phyloP scores from a whole-genome alignment of 2,113 vertebrate genomes.

The Dicaeum eximium region DNA sequence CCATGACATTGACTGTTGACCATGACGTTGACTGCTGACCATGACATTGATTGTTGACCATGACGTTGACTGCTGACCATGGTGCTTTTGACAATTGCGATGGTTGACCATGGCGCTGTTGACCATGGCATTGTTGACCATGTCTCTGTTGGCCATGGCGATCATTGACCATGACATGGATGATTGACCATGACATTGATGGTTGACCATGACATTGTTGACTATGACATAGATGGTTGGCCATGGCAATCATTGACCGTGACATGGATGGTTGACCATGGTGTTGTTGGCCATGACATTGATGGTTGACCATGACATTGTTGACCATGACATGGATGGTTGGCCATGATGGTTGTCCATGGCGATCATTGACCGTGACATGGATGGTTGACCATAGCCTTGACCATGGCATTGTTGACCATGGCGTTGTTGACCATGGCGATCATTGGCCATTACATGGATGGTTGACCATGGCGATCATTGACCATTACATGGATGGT shows the following conservation, averaged over 20 bases:
- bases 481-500: no score
- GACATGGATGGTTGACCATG: not conserved
- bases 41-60: not conserved
- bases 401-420: not conserved
- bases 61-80: rapidly evolving
- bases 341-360: not conserved
- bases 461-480: no score
- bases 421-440: rapidly evolving
- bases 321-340: rapidly evolving
- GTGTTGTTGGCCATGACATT: rapidly evolving
- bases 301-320: not conserved
- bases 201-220: no score
- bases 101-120: not conserved
- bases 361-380: rapidly evolving
- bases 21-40: not conserved
- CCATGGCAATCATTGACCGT: not conserved
- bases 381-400: no score
- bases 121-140: no score
- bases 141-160: no score
- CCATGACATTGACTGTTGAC: no score
- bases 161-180: rapidly evolving
- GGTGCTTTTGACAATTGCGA: no score
- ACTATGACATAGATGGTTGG: not conserved
- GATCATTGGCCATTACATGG: no score
- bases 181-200: no score